Percentiles rank a stretch among this genome's conserved stretches.
Evolutionary conservation across 2,888 invertebrate genomes (phyloP).

Genomic region (Neoascia interrupta): DNA sequence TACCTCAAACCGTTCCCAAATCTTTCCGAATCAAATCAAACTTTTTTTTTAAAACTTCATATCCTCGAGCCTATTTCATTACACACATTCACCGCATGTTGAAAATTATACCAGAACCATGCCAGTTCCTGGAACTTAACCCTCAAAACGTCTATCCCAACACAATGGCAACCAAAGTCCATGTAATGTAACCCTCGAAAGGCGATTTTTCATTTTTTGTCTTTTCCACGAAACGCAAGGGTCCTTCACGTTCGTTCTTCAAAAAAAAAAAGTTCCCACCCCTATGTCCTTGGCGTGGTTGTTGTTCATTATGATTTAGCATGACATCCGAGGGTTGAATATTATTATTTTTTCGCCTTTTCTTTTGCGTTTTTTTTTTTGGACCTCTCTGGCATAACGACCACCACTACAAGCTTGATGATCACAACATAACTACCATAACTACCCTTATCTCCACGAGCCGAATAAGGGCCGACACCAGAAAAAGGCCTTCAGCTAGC

Average conservation of each 20-base stretch:
- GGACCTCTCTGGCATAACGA: not conserved
- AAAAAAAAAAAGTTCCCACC: constrained; percentile 57
- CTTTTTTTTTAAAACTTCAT: too few species aligned
- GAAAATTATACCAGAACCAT: constrained; percentile 28
- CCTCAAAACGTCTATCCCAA: constrained; percentile 28
- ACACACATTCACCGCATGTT: constrained; percentile 1
- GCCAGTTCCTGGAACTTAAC: constrained; percentile 26
- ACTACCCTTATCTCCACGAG: constrained; percentile 50
- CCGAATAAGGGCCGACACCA: too few species aligned
- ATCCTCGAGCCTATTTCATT: too few species aligned
- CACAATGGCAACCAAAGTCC: constrained; percentile 42
- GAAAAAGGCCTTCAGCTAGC: constrained; percentile 11
- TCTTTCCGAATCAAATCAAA: too few species aligned
- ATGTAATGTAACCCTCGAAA: constrained; percentile 66
- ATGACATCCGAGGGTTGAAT: constrained; percentile 64
- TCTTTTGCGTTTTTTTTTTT: too few species aligned
- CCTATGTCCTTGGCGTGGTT: constrained; percentile 27
- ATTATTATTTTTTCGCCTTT: constrained; percentile 53
- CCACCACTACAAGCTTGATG: constrained; percentile 7
- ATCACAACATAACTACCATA: constrained; percentile 42
- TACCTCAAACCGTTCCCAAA: too few species aligned
- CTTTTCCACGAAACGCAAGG: constrained; percentile 42
- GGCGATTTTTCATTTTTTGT: constrained; percentile 10
- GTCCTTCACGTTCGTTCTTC: constrained; percentile 23
- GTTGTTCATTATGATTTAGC: constrained; percentile 66